Evolutionary conservation across 2,113 vertebrate species (phyloP).

Genomic region (Leptobrachium ailaonicum): DNA sequence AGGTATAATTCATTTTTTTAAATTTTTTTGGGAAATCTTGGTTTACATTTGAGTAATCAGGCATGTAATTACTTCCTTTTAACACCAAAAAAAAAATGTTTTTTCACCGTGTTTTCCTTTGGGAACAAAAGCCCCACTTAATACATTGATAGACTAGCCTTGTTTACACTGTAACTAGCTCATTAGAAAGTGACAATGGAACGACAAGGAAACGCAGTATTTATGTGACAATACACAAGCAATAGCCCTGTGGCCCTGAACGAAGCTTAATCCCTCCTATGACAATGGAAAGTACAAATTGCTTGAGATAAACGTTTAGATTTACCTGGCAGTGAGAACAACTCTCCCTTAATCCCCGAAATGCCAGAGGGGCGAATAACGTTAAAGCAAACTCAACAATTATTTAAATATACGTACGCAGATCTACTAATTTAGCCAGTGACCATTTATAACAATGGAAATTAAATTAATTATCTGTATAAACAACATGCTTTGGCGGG

Average conservation of each 20-base stretch:
- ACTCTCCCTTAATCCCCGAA: slow-evolving; percentile 1
- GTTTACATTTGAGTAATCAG: slow-evolving; percentile 2
- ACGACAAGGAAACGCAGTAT: slow-evolving; percentile 68
- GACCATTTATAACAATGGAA: no score
- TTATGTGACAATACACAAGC: slow-evolving; percentile 76
- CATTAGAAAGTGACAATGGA: slow-evolving; percentile 62
- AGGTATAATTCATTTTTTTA: no score
- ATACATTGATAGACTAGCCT: slow-evolving; percentile 5
- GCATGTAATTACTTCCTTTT: slow-evolving; percentile 17
- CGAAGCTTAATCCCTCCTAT: slow-evolving; percentile 55
- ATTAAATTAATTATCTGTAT: no score
- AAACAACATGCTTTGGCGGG: no score
- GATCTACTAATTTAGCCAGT: no score
- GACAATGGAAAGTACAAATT: slow-evolving; percentile 71
- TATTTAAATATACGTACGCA: no score
- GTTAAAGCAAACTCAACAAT: no score
- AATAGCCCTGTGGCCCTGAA: slow-evolving; percentile 62
- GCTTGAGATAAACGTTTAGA: slow-evolving; percentile 75
- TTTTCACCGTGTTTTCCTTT: background rate
- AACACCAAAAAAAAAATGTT: background rate
- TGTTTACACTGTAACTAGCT: slow-evolving; percentile 57
- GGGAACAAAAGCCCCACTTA: slow-evolving; percentile 11
- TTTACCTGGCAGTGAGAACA: slow-evolving; percentile 8
- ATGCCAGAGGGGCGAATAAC: background rate
- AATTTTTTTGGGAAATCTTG: no score